Evolutionary conservation across 1,140 invertebrate species (phyloP), one percentile per base, ranked within the genome.

Genomic region (Vanessa tameamea): DNA sequence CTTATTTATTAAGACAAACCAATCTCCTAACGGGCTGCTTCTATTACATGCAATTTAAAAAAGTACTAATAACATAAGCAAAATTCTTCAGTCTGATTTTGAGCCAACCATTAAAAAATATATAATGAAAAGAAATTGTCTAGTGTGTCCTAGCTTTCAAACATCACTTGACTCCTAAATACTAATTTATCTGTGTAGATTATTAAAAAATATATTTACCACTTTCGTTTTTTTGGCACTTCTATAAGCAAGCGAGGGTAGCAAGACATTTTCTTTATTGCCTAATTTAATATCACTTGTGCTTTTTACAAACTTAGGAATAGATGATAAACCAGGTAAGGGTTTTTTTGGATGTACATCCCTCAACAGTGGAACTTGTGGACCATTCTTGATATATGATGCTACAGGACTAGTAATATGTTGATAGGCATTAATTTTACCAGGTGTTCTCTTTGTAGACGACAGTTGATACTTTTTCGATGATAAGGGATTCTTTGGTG

Each of bases 361-460:
- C 80, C 84, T 86, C 15, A 90, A 59, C 20, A 88, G 73, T 66
- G 87, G 85, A 15, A 82, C 83, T 78, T 85, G 81, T 6, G 88
- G 87, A 55, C 83, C 77, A 15, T 86, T 82, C 53, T 86, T 87
- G 16, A 90, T 90, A 64, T 90, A 88, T 61, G 82, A 80, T 37
- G 88, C 88, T 26, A 90, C 78, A 65, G 88, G 88, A 77, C 88
- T 90, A 26, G 76, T 80, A 15, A 90, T 83, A 48, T 90, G 82
- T 66, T 89, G 75, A 76, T 81, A 89, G 26, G 68, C 72, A 78
- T 86, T 87, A 50, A 43, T 65, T 75, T 79, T 86, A 11, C 47
- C 67, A 20, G 82, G 78, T 53, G 81, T 84, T 73, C 81, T 87
- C 55, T 83, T 84, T 47, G 79, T 14, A 64, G 82, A 79, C 20